Percentiles rank a stretch among this genome's conserved stretches.
Conservation (phyloP, 2,113 vertebrate species). For the Myotis yumanensis region DNA sequence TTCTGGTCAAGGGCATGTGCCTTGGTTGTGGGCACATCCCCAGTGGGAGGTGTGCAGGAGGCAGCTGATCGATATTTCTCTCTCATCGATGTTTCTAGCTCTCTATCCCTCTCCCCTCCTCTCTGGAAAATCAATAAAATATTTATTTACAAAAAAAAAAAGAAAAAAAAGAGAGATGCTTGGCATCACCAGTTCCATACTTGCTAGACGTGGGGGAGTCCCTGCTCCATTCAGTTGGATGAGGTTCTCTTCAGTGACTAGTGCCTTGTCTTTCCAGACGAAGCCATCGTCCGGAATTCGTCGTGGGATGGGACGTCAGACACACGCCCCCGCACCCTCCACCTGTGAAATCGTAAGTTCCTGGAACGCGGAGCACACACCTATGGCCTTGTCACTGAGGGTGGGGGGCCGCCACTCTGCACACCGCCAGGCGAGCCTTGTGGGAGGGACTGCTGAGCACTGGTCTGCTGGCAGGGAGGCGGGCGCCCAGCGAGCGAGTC, state of each 20-base stretch:
- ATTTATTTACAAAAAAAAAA: too few relatives aligned
- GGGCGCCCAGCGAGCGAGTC: not conserved
- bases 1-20: too few relatives aligned
- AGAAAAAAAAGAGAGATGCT: too few relatives aligned
- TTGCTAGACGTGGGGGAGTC: not conserved
- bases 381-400: not conserved
- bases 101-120: too few relatives aligned
- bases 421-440: not conserved
- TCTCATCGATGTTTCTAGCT: too few relatives aligned
- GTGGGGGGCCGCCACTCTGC: not conserved
- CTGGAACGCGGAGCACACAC: not conserved
- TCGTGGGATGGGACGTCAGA: not conserved
- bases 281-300: not conserved
- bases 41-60: too few relatives aligned
- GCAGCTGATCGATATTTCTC: too few relatives aligned
- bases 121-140: too few relatives aligned
- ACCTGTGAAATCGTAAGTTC: conserved; percentile 63
- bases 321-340: not conserved
- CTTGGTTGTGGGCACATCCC: too few relatives aligned
- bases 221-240: fast-evolving
- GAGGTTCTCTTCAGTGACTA: not conserved
- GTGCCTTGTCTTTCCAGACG: conserved; percentile 40
- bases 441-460: not conserved
- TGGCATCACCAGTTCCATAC: fast-evolving
- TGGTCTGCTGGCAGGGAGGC: not conserved